Conservation (phyloP, 2,888 invertebrate genomes). For the Macropis europaea region DNA sequence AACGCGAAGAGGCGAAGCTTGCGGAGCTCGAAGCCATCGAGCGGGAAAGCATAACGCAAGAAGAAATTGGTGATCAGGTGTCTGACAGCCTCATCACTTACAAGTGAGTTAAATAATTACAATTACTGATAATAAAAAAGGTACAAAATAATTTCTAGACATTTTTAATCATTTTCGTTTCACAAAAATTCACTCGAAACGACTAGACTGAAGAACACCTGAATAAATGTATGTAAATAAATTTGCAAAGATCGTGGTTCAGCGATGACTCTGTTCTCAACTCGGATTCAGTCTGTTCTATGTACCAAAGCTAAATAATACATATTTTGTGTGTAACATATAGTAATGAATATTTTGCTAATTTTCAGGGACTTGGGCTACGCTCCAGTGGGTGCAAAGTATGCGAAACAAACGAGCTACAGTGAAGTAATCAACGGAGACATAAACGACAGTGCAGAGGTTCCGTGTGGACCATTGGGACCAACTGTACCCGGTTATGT, state of each 20-base stretch:
- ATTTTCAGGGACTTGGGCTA: constrained; percentile 65
- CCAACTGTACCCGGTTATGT: constrained; percentile 58
- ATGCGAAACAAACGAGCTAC: background rate
- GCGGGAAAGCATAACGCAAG: constrained; percentile 54
- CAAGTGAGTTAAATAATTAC: constrained; percentile 45
- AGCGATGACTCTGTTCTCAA: too few relatives aligned
- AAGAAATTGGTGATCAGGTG: constrained; percentile 25
- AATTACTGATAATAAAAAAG: background rate
- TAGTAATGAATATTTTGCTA: background rate
- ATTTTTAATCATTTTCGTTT: too few relatives aligned
- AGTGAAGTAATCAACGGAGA: background rate
- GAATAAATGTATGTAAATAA: too few relatives aligned
- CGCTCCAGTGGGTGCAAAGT: constrained; percentile 43
- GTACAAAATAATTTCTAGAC: too few relatives aligned
- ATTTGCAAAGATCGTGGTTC: too few relatives aligned
- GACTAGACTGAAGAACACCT: too few relatives aligned
- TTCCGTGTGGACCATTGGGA: constrained; percentile 62
- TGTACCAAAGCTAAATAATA: background rate
- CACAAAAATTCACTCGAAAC: too few relatives aligned
- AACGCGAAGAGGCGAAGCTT: constrained; percentile 58
- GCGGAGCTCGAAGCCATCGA: constrained; percentile 66
- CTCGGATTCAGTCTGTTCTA: too few relatives aligned
- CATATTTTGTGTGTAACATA: too few relatives aligned
- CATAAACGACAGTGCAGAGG: constrained; percentile 14
- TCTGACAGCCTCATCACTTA: constrained; percentile 55